Base-by-base conservation (phyloP, 2,888 invertebrate genomes). In the Polymixis flavicincta region DNA sequence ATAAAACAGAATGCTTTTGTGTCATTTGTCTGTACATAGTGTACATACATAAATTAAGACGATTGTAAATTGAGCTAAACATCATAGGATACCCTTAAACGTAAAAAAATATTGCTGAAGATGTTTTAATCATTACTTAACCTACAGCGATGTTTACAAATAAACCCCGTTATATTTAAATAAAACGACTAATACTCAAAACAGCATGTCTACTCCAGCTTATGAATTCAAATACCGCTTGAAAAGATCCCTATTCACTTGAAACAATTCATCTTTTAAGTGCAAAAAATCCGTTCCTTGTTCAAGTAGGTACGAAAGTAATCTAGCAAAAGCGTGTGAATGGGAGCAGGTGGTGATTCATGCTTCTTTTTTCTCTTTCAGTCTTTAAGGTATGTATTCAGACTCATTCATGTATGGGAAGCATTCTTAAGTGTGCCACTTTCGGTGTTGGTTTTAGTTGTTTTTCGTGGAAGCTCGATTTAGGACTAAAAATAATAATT, bases 321-420 rank as follows among this genome's bases (percentile, higher is more conserved):
- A 93, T 93, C 92, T 91, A 90, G 91, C 89, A 92, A 85, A 86
- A 92, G 87, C 93, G 93, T 94, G 94, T 89, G 94, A 94, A 93
- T 89, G 83, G 82, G 85, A 84, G 84, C 94, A 94, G 93, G 91
- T 94, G 94, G 88, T 87, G 85, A 88, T 89, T 90, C 90, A 85
- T 90, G 87, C 89, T 90, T 72, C 70, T 74, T 80, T 80, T 73
- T 83, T 80, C 76, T 77, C 77, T 76, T 70, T 32, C 65, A 55
- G 64, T 75, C 69, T 81, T 80, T 66, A 81, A 74, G 79, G 78
- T 76, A 76, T 61, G 69, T 87, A 74, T 82, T 79, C 78, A 78
- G 65, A 67, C 75, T 72, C 61, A 71, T 78, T 76, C 84, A 73
- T 73, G 72, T 73, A 73, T 71, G 69, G 45, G 57, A 68, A 77